Base-by-base conservation (phyloP, 2,888 invertebrate species). In the Ochropleura plecta region DNA sequence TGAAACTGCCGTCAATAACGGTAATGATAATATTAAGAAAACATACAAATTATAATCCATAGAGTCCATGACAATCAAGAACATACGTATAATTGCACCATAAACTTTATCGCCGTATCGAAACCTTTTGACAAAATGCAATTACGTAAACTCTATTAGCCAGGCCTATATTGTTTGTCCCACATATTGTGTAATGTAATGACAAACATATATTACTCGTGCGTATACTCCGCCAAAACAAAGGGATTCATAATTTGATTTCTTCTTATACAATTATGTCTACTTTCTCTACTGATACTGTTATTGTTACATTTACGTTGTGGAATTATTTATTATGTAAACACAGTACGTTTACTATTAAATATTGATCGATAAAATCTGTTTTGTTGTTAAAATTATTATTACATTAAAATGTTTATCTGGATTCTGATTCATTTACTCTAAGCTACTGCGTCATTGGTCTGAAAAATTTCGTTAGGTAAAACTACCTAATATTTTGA, bases 171-270 rank as follows among this genome's bases (percentile, higher is more conserved):
- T 75, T 73, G 79, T 77, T 78, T 83, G 65, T 62, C 69, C 77
- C 60, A 55, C 49, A 76, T 67, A 70, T 53, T 48, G 68, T 57
- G 73, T 76, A 72, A 79, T 68, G 62, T 76, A 83, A 82, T 76
- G 71, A 71, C 60, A 66, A 40, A 67, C 44, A 73, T 57, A 48
- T 48, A 63, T 81, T 77, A 79, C 68, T 70, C 74, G n/a, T 63
- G 65, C 57, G 70, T 48, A 72, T 49, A 76, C 77, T 75, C 46
- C 62, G 59, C 46, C 53, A 71, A 73, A 84, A 80, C 84, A 86
- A 84, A 81, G 80, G 65, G 67, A 64, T 71, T 73, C 76, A 73
- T 87, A 87, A 87, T 73, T 76, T 70, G 70, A 87, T 87, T 73
- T 78, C 42, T 70, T 63, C 55, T 69, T 48, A 64, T 59, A 68